Evolutionary conservation across 2,113 vertebrate genomes (phyloP), one percentile per base, ranked within the genome.

Genomic region (Gallinago undulata): DNA sequence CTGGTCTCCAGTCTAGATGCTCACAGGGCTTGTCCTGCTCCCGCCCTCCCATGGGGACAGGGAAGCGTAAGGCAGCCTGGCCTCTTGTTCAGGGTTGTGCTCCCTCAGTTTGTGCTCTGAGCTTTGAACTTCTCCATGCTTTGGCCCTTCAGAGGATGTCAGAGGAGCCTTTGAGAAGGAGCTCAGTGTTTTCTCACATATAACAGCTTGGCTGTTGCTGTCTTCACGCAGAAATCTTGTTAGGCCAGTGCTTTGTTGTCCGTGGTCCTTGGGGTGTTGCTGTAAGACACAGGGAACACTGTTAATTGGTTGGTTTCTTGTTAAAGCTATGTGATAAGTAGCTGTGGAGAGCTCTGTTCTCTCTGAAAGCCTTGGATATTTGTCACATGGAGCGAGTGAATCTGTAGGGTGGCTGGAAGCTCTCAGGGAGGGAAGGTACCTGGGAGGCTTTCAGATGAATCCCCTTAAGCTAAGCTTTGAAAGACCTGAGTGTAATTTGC

Each of bases 401-500:
- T 55, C 70, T 33, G 69, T 41, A 23, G 84, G 48, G 94, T 83
- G 75, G 27, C 94, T 90, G 87, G 82, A 82, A 93, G 56, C 73
- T 75, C 66, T 64, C 10, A 7, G 53, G 76, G 85, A 53, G 50
- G 53, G 69, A 72, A 81, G 66, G 39, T 78, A 47, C 60, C 60
- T 24, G 69, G 35, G 77, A 94, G 77, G 74, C 72, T 93, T 91
- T 94, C 80, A 95, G 84, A 89, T n/a, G 10, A 23, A 76, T 51
- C 47, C 84, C 53, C 77, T 91, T 1, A 2, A 87, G 91, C 93
- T 87, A 18, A 76, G 84, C 91, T 96, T 96, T 95, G 84, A 94
- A 95, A 89, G 73, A 72, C 73, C 60, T 1, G 2, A 51, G 55
- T 68, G 55, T 84, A 78, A 89, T 97, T 95, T 91, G 74, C 80